phyloP scores from a whole-genome alignment of 2,113 vertebrate genomes.

The Stomatorhinus ivindoensis region DNA sequence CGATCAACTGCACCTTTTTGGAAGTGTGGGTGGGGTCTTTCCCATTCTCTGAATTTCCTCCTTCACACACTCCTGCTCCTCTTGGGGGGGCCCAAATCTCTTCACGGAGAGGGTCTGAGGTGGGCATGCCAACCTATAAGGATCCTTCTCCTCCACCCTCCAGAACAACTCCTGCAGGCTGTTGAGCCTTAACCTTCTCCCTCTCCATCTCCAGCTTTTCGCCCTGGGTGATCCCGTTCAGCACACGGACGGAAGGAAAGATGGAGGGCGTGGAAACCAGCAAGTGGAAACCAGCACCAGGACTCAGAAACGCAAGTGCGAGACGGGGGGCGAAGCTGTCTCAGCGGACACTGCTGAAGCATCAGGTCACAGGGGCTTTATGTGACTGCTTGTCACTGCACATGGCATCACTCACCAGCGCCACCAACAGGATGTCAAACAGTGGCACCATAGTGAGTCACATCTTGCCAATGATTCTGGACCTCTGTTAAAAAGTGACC shows the following conservation, averaged over 20 bases:
- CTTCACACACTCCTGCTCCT: slow-evolving; percentile 30
- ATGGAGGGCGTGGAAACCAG: slow-evolving; percentile 56
- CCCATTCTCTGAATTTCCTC: slow-evolving; percentile 39
- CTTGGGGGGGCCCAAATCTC: slow-evolving; percentile 33
- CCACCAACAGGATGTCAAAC: slow-evolving; percentile 60
- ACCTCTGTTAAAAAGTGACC: slow-evolving; percentile 57
- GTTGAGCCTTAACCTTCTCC: slow-evolving; percentile 27
- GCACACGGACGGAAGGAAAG: slow-evolving; percentile 56
- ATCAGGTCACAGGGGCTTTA: slow-evolving; percentile 59
- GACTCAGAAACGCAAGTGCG: slow-evolving; percentile 56
- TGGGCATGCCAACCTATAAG: slow-evolving; percentile 9
- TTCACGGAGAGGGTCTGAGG: slow-evolving; percentile 28
- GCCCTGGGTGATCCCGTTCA: slow-evolving; percentile 60
- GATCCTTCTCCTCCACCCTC: slow-evolving; percentile 12
- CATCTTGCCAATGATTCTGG: slow-evolving; percentile 62
- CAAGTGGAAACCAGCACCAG: too few relatives aligned
- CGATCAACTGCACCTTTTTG: slow-evolving; percentile 49
- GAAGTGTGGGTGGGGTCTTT: slow-evolving; percentile 46
- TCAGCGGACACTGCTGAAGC: slow-evolving; percentile 55
- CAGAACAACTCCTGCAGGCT: neutral
- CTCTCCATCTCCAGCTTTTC: slow-evolving; percentile 42
- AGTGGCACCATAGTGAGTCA: slow-evolving; percentile 62
- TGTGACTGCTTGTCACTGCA: slow-evolving; percentile 59
- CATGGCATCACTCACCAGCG: slow-evolving; percentile 53
- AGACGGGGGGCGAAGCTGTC: slow-evolving; percentile 55